Base-by-base conservation (phyloP, 2,888 invertebrate genomes). In the Leptinotarsa haldemani region DNA sequence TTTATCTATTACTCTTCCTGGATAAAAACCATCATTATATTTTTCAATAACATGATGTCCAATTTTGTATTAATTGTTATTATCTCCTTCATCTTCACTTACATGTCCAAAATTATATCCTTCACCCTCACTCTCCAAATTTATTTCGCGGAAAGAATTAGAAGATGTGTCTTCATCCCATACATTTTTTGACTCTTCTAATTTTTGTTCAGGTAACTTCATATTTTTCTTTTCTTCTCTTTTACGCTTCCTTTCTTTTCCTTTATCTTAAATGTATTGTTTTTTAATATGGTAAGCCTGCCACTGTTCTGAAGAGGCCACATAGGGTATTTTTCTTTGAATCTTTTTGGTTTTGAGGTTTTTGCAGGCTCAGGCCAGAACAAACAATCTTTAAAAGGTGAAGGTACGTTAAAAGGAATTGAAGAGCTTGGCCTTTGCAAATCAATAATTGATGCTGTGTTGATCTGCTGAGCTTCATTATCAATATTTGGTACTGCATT, bases 211-310 rank as follows among this genome's bases (percentile, higher is more conserved):
- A 50, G 25, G 50, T 66, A 66, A 48, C 52, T 66, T 66, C 52
- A 66, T 66, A 66, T 65, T 50, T 66, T 52, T 66, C n/a, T 16
- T 66, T 66, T 66, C 20, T 66, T 66, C 30, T 52, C 66, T 66
- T 52, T 48, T 66, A 66, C 47, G 52, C 18, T 66, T 66, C 25
- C 30, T 16, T 66, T 65, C 48, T 46, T 65, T 65, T 30, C 52
- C 30, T 58, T 66, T 47, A 18, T 65, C 65, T 65, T 47, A 25
- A 66, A 66, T 66, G 16, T 66, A 50, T 50, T 66, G 66, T 50
- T 66, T 66, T 52, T 66, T 66, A 50, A 66, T 66, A 22, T 47
- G 66, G 47, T 66, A 52, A 66, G 66, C 30, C 52, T 66, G 66
- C 66, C 66, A 66, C 52, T 66, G 50, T 30, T 66, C 22, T 52